These are phyloP conservation scores for Urosaurus nigricauda DNA, from an alignment of 2,797 vertebrate species.

Conservation along the genomic window DNA sequence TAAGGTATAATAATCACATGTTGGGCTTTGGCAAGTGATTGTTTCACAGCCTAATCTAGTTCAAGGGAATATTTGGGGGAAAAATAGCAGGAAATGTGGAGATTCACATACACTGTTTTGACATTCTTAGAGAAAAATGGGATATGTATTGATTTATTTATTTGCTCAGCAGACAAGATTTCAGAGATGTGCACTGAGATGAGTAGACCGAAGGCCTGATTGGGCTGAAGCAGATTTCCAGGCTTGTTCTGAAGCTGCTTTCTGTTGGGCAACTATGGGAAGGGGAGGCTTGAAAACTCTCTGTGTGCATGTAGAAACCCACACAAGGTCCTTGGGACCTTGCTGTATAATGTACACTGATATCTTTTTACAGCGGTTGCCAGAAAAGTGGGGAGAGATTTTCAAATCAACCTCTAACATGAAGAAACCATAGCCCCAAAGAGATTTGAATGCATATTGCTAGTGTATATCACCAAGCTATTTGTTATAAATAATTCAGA, in stretches of 20 bases:
- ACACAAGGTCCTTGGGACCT: constrained; percentile 22
- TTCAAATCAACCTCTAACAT: constrained; percentile 57
- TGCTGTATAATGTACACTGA: constrained; percentile 46
- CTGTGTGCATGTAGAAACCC: not conserved
- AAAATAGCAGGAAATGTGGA: not conserved
- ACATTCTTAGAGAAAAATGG: not conserved
- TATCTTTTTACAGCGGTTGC: constrained; percentile 56
- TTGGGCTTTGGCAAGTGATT: not conserved
- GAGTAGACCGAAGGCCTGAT: not conserved
- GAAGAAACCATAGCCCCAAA: constrained; percentile 64
- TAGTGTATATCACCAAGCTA: constrained; percentile 54
- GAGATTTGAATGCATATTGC: constrained; percentile 72
- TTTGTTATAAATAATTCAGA: constrained; percentile 78
- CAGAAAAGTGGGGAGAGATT: constrained; percentile 49
- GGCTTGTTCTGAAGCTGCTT: not conserved
- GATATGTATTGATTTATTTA: not conserved
- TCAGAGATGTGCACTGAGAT: not conserved
- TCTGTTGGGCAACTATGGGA: not conserved
- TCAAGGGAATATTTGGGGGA: not conserved
- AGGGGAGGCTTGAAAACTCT: not conserved
- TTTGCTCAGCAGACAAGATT: not conserved
- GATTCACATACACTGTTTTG: not conserved
- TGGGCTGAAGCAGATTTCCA: not conserved
- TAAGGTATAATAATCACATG: not conserved
- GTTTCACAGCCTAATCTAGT: not conserved